Base-by-base conservation (phyloP, 2,113 vertebrate species). In the Chaetodon trifascialis region DNA sequence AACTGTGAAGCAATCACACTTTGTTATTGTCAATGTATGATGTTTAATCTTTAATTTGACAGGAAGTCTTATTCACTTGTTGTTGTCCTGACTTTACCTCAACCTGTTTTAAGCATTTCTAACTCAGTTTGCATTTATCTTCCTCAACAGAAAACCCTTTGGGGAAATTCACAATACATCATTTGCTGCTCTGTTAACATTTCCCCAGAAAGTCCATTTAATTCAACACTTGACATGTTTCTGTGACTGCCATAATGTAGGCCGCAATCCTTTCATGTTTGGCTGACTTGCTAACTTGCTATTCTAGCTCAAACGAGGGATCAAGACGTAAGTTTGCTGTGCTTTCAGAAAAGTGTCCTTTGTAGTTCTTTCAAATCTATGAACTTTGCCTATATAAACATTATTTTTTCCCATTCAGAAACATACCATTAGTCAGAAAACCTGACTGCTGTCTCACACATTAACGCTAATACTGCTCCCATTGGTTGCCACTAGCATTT, bases 21-120 rank as follows among this genome's bases (percentile, higher is more conserved):
- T 21, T 34, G 38, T 58, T n/a, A 84, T 65, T 30, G 4, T 52
- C 21, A 66, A 38, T 55, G 44, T 54, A 47, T 36, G 23, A 78
- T 36, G 65, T 16, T 34, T 9, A 34, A 14, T 54, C 19, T 73
- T 42, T 42, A 6, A 42, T 42, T 42, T 6, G 40, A 42, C 40
- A 42, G 9, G 40, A 44, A 44, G 42, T 44, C 42, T 40, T 40
- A 64, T 52, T 66, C 5, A 25, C 7, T 46, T 65, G 59, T 21
- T 72, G n/a, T 30, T 71, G 15, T 16, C 42, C 52, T 76, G 42
- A 63, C 47, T 44, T 62, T 42, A 4, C 52, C 54, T 36, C 0
- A 47, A 2, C 11, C 49, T 36, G 30, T 34, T n/a, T 52, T 78
- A n/a, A 2, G 44, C 46, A 54, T 70, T 25, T 8, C 21, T 19